Base-by-base conservation (phyloP, 1,140 invertebrate genomes). In the Drosophila orosa region DNA sequence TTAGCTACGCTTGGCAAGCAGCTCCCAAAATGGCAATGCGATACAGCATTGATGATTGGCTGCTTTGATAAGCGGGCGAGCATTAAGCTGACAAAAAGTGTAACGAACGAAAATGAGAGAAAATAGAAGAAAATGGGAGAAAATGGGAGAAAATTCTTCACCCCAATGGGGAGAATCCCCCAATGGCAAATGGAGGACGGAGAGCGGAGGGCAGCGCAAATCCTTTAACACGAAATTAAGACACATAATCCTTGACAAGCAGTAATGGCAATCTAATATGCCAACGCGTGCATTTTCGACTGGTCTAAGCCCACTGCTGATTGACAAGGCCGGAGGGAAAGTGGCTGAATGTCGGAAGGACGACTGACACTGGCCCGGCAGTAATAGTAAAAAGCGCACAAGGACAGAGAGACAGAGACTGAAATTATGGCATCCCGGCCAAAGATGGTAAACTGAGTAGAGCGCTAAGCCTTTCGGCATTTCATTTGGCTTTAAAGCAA, bases 201-300 rank as follows among this genome's bases (percentile, higher is more conserved):
- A 63, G 44, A 29, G 48, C 48, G 66, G 24, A 71, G 66, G 67
- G 68, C 68, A 84, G 84, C 66, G 77, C 42, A 89, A 89, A 89
- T 90, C 84, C 84, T 84, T 89, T 89, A 89, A 89, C 84, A 89
- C 84, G 77, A 89, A 89, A 89, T 89, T 89, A 89, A 89, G 84
- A 84, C 59, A 78, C 61, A 78, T 89, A 89, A 89, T 89, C 84
- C 84, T 54, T 89, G 84, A 89, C 84, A 89, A 84, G 80, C 85
- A 84, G 84, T 84, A 89, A 89, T 89, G 84, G 80, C 80, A 89
- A 89, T 89, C 84, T 84, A 89, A 89, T 89, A 89, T 89, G 84
- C 84, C 79, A 89, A 89, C 84, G 84, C 84, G 87, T 84, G 77
- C 84, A 89, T 80, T 80, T 89, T 89, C 63, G 63, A 62, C 52